A percentile compares a stretch with the other conserved stretches of the same genome.
phyloP scores from a whole-genome alignment of 2,888 invertebrate species.

The Micropterix aruncella region DNA sequence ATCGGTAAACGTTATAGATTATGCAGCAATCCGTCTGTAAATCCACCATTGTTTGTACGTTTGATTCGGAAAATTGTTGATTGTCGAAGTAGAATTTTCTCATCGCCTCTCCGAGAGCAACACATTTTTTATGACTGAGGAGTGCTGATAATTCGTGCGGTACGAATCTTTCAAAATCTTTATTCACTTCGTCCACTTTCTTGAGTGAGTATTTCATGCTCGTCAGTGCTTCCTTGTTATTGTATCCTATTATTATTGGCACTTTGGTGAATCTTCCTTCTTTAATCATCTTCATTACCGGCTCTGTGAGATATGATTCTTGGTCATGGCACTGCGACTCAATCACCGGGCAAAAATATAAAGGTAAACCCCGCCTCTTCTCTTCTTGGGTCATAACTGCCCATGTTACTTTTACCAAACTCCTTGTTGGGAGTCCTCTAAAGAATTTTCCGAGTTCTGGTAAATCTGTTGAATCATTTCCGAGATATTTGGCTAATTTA shows the following conservation, averaged over 20 bases:
- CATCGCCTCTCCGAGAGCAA: not conserved
- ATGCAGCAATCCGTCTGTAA: not conserved
- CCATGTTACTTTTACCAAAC: constrained; percentile 24
- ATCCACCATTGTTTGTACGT: not conserved
- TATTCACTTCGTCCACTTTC: not conserved
- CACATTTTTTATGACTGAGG: not conserved
- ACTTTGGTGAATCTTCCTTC: not conserved
- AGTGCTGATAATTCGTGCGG: not conserved
- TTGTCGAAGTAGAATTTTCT: not conserved
- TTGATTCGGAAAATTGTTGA: not conserved
- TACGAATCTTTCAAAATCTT: not conserved
- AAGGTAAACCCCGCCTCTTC: not conserved
- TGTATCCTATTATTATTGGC: not conserved
- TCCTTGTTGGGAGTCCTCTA: constrained; percentile 19
- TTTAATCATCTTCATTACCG: not conserved
- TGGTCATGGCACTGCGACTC: not conserved
- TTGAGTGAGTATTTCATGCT: not conserved
- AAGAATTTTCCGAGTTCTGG: constrained; percentile 25
- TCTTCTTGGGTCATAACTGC: not conserved
- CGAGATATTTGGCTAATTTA: constrained; percentile 28
- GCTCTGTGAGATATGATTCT: not conserved
- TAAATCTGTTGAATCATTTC: constrained; percentile 25
- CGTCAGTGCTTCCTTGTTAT: not conserved
- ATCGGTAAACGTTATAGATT: not conserved
- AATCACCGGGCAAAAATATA: not conserved